Conservation (phyloP, 2,113 vertebrate species). For the Corythaixoides concolor region DNA sequence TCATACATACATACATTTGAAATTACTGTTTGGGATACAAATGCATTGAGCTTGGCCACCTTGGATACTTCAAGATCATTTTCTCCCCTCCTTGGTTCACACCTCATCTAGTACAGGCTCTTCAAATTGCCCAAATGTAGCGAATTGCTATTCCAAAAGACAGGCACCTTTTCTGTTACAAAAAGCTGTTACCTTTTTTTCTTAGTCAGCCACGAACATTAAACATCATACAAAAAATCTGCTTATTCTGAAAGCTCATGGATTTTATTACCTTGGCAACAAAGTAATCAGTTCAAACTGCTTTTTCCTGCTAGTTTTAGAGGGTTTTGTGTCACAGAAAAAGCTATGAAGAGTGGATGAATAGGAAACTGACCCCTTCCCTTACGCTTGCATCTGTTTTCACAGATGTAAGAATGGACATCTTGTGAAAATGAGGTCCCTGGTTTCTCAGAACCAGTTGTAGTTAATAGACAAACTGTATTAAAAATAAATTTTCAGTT, state of each 20-base stretch:
- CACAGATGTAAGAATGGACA: neutral
- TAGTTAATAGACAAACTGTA: neutral
- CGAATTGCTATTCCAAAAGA: neutral
- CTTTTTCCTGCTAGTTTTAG: slow-evolving; percentile 7
- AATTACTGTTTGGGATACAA: neutral
- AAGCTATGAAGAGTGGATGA: neutral
- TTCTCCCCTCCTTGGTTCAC: neutral
- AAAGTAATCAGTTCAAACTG: slow-evolving; percentile 16
- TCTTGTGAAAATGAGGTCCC: neutral
- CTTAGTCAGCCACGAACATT: neutral
- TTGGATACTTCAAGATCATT: neutral
- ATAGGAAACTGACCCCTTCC: neutral
- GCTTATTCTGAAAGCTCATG: slow-evolving; percentile 11
- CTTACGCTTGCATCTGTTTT: neutral
- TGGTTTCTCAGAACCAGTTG: neutral
- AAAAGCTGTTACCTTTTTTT: neutral
- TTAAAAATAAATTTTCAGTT: neutral
- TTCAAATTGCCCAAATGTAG: neutral
- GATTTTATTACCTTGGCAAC: slow-evolving; percentile 41
- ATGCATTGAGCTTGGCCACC: neutral
- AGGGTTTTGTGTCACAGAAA: neutral
- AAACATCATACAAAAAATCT: slow-evolving; percentile 16
- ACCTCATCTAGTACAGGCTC: neutral
- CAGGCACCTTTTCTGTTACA: neutral
- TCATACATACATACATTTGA: neutral